Evolutionary conservation across 2,888 invertebrate genomes (phyloP), one percentile per base, ranked within the genome.

Genomic region (Azorinus chamasolen): DNA sequence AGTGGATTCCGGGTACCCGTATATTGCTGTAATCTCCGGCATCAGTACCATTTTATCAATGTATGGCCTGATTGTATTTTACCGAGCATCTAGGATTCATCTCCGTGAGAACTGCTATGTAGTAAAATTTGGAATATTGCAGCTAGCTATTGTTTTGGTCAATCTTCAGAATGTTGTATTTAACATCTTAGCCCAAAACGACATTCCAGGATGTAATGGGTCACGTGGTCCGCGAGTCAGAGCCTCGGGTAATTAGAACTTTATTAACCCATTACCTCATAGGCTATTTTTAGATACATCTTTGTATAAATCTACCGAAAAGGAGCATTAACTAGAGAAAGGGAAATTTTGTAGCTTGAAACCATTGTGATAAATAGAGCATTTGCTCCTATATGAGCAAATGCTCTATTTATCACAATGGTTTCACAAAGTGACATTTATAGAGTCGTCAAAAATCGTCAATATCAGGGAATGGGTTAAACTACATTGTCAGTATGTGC

Each of bases 41-140:
- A 57, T 77, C 37, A 83, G 82, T 20, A 83, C 77, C 0, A 12
- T 85, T 4, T 24, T 83, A 0, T 78, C 80, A 1, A 75, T 83
- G 63, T 85, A 80, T 50, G 85, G 79, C 2, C 58, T 83, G n/a
- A 63, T 72, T 25, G 73, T 85, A 2, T 72, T 78, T 4, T 82
- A 65, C 59, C 59, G 83, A 20, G 69, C 73, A 12, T 72, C 83
- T 0, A 53, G 50, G 32, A 18, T 32, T 0, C 50, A 62, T 10
- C 57, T 85, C 16, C 32, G 43, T 10, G 72, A 80, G 39, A 75
- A 79, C 32, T 54, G 54, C 18, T 16, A 83, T 18, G 45, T 43
- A 1, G 22, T 77, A 5, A 85, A 83, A 43, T 85, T 83, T 50
- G 37, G 72, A 12, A 61, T 77, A 1, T 55, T 85, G 5, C 80